These are phyloP conservation scores for Nestor notabilis DNA, from an alignment of 2,113 vertebrate species.

Conservation along the genomic window DNA sequence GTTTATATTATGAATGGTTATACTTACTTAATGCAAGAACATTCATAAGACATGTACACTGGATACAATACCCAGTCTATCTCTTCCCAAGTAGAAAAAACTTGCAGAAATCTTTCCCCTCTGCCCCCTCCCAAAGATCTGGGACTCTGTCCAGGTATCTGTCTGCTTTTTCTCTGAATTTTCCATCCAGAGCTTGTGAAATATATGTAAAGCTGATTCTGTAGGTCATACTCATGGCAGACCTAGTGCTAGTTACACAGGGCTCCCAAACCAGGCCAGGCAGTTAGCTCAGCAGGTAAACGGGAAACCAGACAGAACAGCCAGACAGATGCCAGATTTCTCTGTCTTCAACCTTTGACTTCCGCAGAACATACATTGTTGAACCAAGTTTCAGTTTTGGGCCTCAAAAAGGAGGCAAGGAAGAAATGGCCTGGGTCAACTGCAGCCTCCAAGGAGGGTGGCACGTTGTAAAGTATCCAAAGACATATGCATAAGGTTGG, in stretches of 20 bases:
- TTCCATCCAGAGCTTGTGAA: slow-evolving; percentile 13
- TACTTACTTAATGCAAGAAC: background rate
- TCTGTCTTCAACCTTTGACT: background rate
- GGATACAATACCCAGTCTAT: background rate
- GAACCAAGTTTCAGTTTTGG: background rate
- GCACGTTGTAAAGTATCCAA: background rate
- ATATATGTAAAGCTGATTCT: background rate
- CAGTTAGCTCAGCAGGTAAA: background rate
- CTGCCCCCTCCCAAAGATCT: background rate
- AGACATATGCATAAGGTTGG: background rate
- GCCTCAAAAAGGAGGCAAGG: background rate
- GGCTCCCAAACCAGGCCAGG: background rate
- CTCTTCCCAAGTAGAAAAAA: slow-evolving; percentile 26
- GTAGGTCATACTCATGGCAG: background rate
- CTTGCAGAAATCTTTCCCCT: background rate
- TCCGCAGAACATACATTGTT: background rate
- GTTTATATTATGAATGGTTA: background rate
- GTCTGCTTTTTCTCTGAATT: slow-evolving; percentile 26
- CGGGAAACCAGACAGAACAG: background rate
- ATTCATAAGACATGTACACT: background rate
- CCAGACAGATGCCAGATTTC: background rate
- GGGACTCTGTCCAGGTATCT: slow-evolving; percentile 20
- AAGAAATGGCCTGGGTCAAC: background rate
- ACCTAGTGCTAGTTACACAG: background rate
- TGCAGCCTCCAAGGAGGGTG: background rate